phyloP scores from a whole-genome alignment of 1,140 invertebrate species.

The Holcopasites calliopsidis region DNA sequence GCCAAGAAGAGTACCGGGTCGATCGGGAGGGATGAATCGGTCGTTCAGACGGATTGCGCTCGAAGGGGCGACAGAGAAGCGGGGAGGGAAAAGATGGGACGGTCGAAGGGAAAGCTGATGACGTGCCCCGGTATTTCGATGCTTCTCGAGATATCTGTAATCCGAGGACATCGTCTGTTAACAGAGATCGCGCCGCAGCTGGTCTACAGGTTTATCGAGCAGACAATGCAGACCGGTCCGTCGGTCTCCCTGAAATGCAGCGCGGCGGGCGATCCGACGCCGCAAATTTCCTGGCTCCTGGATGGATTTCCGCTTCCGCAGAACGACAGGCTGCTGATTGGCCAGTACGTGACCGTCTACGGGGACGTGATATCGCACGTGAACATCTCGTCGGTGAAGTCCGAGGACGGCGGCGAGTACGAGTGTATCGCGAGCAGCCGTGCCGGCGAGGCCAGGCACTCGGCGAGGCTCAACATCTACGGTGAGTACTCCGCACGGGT shows the following conservation, averaged over 20 bases:
- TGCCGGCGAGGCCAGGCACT: slow-evolving; percentile 82
- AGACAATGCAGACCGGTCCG: slow-evolving; percentile 82
- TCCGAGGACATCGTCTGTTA: slow-evolving; percentile 65
- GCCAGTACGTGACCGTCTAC: slow-evolving; percentile 84
- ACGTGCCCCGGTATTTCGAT: slow-evolving; percentile 31
- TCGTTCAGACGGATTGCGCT: not conserved
- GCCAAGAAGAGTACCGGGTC: slow-evolving; percentile 4
- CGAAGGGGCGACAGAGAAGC: not conserved
- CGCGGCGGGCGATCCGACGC: slow-evolving; percentile 84
- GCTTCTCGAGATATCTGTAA: slow-evolving; percentile 38
- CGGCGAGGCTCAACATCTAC: slow-evolving; percentile 85
- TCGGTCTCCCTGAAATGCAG: slow-evolving; percentile 83
- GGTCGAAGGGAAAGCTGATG: not conserved
- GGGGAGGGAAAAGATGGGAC: not conserved
- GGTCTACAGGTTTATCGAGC: slow-evolving; percentile 81
- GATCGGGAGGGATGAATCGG: not conserved
- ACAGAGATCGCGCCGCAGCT: slow-evolving; percentile 81
- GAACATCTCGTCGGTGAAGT: slow-evolving; percentile 85
- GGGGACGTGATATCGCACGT: slow-evolving; percentile 87
- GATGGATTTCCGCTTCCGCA: slow-evolving; percentile 82
- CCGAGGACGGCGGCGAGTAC: slow-evolving; percentile 87
- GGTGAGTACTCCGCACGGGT: slow-evolving; percentile 74
- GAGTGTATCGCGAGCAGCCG: slow-evolving; percentile 84
- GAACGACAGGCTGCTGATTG: slow-evolving; percentile 84
- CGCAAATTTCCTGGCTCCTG: slow-evolving; percentile 82